A percentile compares a stretch with the other conserved stretches of the same genome.
These are phyloP conservation scores for Coreius guichenoti DNA, from an alignment of 2,797 vertebrate species.

Conservation along the genomic window DNA sequence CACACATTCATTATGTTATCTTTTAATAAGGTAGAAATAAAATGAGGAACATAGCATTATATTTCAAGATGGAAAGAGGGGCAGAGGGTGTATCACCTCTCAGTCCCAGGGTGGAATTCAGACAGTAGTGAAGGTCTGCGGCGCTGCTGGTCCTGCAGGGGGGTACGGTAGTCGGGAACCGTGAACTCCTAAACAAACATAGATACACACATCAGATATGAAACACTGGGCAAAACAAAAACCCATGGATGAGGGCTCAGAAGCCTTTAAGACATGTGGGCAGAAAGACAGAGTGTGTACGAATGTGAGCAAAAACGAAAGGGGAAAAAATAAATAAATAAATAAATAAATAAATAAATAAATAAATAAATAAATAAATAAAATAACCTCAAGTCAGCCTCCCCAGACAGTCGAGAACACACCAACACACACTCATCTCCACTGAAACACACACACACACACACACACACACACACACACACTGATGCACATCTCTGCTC, in stretches of 20 bases:
- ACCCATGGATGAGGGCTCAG: not conserved
- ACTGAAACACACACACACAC: not conserved
- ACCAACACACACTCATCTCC: not conserved
- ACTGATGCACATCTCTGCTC: not conserved
- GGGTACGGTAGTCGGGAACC: slow-evolving; percentile 90
- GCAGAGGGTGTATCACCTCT: slow-evolving; percentile 78
- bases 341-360: no score
- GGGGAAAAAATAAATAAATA: no score
- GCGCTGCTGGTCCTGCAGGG: slow-evolving; percentile 89
- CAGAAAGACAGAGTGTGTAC: not conserved
- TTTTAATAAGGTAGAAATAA: not conserved
- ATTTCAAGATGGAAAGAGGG: not conserved
- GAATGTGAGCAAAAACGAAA: not conserved
- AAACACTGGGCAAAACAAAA: slow-evolving; percentile 26
- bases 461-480: not conserved
- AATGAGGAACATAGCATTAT: not conserved
- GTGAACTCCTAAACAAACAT: slow-evolving; percentile 85
- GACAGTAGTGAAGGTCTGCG: slow-evolving; percentile 94
- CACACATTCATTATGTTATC: no score
- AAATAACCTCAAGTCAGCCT: no score
- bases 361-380: no score
- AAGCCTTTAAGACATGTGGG: slow-evolving; percentile 26
- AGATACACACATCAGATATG: slow-evolving; percentile 42
- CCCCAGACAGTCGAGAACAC: not conserved
- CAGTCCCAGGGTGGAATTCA: slow-evolving; percentile 94